phyloP scores from a whole-genome alignment of 30 jellyfish, hydroid and myxozoan genomes.

The Cassiopea andromeda region DNA sequence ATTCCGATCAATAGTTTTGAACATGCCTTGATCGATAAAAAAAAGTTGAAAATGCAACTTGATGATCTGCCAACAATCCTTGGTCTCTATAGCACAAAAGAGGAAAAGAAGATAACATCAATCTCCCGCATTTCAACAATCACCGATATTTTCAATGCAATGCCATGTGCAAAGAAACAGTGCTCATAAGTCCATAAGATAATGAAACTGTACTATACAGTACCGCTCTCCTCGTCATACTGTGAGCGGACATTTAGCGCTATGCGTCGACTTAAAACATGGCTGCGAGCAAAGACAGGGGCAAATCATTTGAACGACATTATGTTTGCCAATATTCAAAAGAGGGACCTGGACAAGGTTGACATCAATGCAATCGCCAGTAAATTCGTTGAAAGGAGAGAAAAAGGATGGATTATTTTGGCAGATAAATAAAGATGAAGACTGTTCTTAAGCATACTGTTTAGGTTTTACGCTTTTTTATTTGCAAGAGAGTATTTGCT shows the following conservation, averaged over 20 bases:
- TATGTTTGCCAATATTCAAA: constrained; percentile 70
- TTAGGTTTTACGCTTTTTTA: neutral
- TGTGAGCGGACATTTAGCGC: constrained; percentile 74
- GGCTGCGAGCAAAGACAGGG: constrained; percentile 67
- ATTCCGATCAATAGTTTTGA: constrained; percentile 13
- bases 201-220: constrained; percentile 35
- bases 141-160: constrained; percentile 52
- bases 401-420: constrained; percentile 52
- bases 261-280: constrained; percentile 71
- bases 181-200: constrained; percentile 62
- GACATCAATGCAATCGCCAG: constrained; percentile 51
- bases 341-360: constrained; percentile 62
- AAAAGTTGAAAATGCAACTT: constrained; percentile 45
- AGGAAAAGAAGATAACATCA: constrained; percentile 50
- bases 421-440: constrained; percentile 21
- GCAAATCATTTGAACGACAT: constrained; percentile 69
- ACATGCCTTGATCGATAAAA: constrained; percentile 44
- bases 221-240: constrained; percentile 56
- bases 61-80: constrained; percentile 72
- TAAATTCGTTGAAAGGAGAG: constrained; percentile 58
- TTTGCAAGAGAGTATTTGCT: neutral
- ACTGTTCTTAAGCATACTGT: constrained; percentile 1
- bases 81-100: constrained; percentile 45
- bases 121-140: constrained; percentile 48
- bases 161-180: constrained; percentile 56